Percentiles rank a stretch among this genome's conserved stretches.
These are phyloP conservation scores for Hucho hucho DNA, from an alignment of 2,113 vertebrate species.

Conservation along the genomic window DNA sequence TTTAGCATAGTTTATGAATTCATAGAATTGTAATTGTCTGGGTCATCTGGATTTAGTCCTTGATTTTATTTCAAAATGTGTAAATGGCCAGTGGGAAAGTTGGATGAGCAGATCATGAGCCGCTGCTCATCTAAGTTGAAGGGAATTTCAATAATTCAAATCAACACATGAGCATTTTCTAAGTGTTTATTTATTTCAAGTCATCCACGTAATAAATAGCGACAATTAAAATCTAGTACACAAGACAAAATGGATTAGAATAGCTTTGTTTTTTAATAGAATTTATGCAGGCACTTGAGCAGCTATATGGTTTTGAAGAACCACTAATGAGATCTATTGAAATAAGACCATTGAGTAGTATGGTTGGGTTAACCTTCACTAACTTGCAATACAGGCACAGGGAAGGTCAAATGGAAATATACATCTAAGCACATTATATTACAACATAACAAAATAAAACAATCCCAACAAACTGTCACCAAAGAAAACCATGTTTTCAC, in stretches of 20 bases:
- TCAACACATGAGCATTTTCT: conserved; percentile 47
- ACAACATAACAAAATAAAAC: conserved; percentile 15
- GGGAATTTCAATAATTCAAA: neutral
- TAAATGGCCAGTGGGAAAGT: too few relatives aligned
- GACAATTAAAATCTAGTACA: conserved; percentile 67
- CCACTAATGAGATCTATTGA: neutral
- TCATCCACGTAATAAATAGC: conserved; percentile 77
- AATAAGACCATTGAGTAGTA: conserved; percentile 33
- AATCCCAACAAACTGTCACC: neutral
- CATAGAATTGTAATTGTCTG: too few relatives aligned
- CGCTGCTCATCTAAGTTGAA: neutral
- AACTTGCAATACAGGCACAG: conserved; percentile 29
- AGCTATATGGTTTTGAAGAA: conserved; percentile 42
- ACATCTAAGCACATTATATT: conserved; percentile 28
- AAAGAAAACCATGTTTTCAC: neutral
- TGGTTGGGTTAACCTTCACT: conserved; percentile 14
- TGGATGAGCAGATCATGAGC: too few relatives aligned
- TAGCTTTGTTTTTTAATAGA: conserved; percentile 42
- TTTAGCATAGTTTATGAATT: too few relatives aligned
- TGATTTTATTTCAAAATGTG: too few relatives aligned
- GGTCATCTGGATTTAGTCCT: too few relatives aligned
- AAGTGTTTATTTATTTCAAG: conserved; percentile 70
- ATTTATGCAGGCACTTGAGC: conserved; percentile 57
- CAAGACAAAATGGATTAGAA: conserved; percentile 49
- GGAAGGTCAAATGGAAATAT: conserved; percentile 29